Conservation (phyloP, 2,113 vertebrate species). For the Heterotis niloticus region DNA sequence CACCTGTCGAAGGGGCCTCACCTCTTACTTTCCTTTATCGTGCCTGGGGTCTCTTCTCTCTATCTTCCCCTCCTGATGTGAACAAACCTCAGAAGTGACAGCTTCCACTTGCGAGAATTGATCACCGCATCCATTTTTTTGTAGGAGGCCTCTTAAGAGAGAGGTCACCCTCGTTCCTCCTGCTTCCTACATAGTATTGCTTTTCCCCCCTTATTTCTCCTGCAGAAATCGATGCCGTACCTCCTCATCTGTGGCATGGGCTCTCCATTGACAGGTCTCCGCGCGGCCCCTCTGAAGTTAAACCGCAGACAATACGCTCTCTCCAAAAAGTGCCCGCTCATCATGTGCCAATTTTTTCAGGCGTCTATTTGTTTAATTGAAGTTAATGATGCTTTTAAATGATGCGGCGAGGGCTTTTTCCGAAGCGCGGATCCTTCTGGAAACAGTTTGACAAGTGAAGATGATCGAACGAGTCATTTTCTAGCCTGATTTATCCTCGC, state of each 20-base stretch:
- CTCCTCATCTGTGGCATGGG: neutral
- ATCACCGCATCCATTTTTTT: neutral
- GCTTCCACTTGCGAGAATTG: neutral
- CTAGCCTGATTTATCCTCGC: too few species aligned
- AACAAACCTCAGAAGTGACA: too few species aligned
- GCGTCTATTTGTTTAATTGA: neutral
- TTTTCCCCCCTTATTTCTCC: neutral
- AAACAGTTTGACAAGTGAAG: neutral
- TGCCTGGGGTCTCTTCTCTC: slow-evolving; percentile 36
- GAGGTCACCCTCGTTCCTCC: neutral
- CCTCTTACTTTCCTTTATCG: slow-evolving; percentile 52
- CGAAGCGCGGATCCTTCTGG: neutral
- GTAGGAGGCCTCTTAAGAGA: neutral
- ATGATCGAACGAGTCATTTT: too few species aligned
- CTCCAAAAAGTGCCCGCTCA: neutral
- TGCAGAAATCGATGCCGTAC: neutral
- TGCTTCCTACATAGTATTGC: neutral
- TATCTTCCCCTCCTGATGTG: neutral
- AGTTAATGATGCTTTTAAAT: slow-evolving; percentile 3
- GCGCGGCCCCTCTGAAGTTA: too few species aligned
- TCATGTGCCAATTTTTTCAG: neutral
- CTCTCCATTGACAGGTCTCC: neutral
- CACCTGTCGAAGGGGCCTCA: slow-evolving; percentile 43
- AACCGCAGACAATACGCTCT: neutral
- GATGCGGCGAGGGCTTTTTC: neutral